These are phyloP conservation scores for Graptemys geographica DNA, from an alignment of 2,797 vertebrate species.

Conservation along the genomic window DNA sequence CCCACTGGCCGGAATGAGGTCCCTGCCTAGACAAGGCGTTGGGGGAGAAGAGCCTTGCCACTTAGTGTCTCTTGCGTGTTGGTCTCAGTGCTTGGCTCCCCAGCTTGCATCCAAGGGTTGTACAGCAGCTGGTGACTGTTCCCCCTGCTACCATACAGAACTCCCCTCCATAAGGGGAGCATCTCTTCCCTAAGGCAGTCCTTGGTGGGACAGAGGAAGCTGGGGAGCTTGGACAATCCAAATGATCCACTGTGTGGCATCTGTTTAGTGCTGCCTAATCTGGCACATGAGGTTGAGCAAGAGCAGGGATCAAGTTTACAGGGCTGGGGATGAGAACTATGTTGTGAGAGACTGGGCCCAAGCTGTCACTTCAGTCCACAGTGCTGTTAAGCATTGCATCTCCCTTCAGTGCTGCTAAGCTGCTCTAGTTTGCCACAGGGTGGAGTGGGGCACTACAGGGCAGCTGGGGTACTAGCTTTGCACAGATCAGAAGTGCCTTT, in stretches of 20 bases:
- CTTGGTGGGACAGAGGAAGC: background rate
- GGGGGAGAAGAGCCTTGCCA: accelerated
- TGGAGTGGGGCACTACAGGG: background rate
- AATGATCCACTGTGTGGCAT: background rate
- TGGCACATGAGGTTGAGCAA: background rate
- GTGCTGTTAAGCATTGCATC: background rate
- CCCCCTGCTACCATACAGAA: background rate
- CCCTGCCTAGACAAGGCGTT: background rate
- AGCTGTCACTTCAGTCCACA: background rate
- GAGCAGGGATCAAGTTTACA: background rate
- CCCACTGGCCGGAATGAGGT: background rate
- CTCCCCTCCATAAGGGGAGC: background rate
- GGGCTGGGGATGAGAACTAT: background rate
- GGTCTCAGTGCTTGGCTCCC: background rate
- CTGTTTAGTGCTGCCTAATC: background rate
- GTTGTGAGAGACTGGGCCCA: background rate
- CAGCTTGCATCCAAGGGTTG: accelerated
- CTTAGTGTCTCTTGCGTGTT: background rate
- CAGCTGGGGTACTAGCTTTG: background rate
- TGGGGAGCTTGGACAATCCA: background rate
- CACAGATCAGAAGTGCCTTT: background rate
- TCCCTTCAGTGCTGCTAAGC: background rate
- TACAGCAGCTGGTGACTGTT: background rate
- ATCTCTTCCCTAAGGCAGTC: background rate
- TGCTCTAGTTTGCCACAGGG: background rate